Conservation (phyloP, 2,113 vertebrate genomes). For the Oryzias javanicus region DNA sequence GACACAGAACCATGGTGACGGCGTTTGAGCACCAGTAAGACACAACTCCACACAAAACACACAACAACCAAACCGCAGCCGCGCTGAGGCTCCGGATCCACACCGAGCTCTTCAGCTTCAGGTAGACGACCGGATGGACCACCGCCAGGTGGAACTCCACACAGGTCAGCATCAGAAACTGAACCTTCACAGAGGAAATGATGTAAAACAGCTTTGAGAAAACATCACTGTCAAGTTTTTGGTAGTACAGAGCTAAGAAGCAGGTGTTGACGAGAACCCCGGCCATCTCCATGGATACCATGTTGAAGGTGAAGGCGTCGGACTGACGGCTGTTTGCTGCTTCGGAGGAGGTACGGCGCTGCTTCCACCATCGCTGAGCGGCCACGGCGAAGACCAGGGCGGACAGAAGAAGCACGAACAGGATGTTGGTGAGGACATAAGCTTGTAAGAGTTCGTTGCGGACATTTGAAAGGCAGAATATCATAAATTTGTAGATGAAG, state of each 20-base stretch:
- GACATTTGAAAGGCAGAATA: no score
- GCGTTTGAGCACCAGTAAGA: not conserved
- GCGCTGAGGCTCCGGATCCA: conserved; percentile 9
- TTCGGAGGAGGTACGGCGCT: not conserved
- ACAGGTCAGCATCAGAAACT: conserved; percentile 18
- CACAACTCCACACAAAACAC: not conserved
- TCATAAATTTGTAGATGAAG: no score
- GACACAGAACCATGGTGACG: not conserved
- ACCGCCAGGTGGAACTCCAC: conserved; percentile 30
- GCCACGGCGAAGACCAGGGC: no score
- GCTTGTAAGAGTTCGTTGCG: no score
- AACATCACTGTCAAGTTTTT: no score
- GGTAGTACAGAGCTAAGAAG: no score
- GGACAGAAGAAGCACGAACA: no score
- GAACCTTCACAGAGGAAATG: not conserved
- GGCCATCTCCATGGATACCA: not conserved
- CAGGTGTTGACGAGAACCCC: not conserved
- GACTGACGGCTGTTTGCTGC: not conserved
- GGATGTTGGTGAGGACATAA: no score
- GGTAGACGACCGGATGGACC: conserved; percentile 22
- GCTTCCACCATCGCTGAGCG: no score
- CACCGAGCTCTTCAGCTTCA: not conserved
- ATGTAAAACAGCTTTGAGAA: not conserved
- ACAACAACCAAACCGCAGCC: conserved; percentile 9
- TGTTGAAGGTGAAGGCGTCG: conserved; percentile 8